Conservation (phyloP, 53 echinoderm and acorn worm genomes). For the Patiria pectinifera region DNA sequence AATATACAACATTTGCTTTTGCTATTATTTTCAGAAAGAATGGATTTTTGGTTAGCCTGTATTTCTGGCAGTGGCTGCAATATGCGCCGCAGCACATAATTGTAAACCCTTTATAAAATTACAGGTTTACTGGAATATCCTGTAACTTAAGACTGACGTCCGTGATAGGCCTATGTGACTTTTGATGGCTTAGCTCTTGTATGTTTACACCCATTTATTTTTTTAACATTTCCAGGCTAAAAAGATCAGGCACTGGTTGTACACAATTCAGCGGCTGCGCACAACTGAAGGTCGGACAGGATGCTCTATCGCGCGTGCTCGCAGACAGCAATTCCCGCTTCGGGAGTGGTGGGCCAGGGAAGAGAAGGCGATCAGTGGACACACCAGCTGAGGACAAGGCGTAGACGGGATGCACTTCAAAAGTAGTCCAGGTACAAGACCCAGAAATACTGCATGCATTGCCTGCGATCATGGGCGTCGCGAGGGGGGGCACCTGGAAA, state of each 20-base stretch:
- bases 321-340: conserved; percentile 40
- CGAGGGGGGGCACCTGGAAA: too few relatives aligned
- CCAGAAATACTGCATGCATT: too few relatives aligned
- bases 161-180: neutral
- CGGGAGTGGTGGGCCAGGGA: conserved; percentile 59
- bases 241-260: conserved; percentile 24
- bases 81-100: too few relatives aligned
- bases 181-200: neutral
- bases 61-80: too few relatives aligned
- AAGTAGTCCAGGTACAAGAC: neutral
- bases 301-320: conserved; percentile 46
- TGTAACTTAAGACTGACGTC: too few relatives aligned
- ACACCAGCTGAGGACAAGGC: conserved; percentile 26
- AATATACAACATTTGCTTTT: too few relatives aligned
- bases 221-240: conserved; percentile 40
- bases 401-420: neutral
- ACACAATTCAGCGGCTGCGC: conserved; percentile 24
- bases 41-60: too few relatives aligned
- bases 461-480: too few relatives aligned
- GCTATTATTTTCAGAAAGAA: too few relatives aligned
- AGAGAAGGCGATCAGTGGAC: conserved; percentile 65
- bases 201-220: too few relatives aligned
- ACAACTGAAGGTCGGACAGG: conserved; percentile 34
- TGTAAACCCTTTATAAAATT: too few relatives aligned
- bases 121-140: too few relatives aligned